Conservation (phyloP, 2,113 vertebrate species). For the Myxocyprinus asiaticus region DNA sequence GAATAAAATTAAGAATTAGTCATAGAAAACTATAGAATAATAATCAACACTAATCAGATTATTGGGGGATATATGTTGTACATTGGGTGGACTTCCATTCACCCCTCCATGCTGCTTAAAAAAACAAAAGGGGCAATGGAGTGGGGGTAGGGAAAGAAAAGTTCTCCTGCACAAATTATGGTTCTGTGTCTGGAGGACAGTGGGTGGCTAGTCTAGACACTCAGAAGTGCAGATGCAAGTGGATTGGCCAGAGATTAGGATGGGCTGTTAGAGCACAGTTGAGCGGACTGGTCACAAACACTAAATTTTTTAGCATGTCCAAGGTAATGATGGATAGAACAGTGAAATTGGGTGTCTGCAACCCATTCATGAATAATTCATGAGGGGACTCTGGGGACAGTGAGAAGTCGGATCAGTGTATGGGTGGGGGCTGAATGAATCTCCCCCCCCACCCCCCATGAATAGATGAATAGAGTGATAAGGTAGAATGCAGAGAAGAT, state of each 20-base stretch:
- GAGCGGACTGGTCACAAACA: constrained; percentile 50
- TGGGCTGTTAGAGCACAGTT: constrained; percentile 17
- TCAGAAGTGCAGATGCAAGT: constrained; percentile 8
- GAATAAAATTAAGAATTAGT: too few species aligned
- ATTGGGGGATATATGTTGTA: neutral
- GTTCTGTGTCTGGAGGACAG: constrained; percentile 32
- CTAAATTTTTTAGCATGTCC: constrained; percentile 53
- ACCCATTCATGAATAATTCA: constrained; percentile 55
- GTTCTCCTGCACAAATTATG: neutral
- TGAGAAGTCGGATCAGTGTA: constrained; percentile 5
- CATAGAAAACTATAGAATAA: too few species aligned
- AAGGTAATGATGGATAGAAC: constrained; percentile 45
- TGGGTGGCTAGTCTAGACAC: constrained; percentile 25
- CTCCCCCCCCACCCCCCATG: too few species aligned
- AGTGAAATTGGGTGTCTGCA: constrained; percentile 11
- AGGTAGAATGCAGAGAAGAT: neutral
- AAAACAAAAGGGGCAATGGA: constrained; percentile 35
- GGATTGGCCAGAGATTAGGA: neutral
- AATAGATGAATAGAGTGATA: too few species aligned
- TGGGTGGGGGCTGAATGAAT: constrained; percentile 13
- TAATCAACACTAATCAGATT: too few species aligned
- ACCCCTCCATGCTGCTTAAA: neutral
- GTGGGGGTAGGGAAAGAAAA: neutral
- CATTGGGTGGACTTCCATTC: constrained; percentile 47
- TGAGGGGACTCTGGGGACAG: constrained; percentile 24